Conservation (phyloP, 2,888 invertebrate species). For the Cabera pusaria region DNA sequence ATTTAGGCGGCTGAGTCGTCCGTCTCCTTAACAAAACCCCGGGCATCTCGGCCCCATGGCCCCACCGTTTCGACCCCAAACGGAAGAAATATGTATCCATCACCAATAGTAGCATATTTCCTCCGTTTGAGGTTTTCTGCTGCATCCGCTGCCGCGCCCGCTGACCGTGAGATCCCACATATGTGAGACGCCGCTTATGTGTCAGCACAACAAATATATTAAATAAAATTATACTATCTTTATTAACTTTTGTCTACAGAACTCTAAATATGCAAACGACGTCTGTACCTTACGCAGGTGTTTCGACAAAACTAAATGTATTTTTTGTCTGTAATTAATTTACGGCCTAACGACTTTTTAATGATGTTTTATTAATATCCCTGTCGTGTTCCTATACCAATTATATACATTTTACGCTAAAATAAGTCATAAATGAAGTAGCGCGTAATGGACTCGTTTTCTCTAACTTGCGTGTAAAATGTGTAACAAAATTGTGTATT, state of each 20-base stretch:
- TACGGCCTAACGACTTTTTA: slow-evolving; percentile 52
- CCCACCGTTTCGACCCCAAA: too few relatives aligned
- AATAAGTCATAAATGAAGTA: slow-evolving; percentile 3
- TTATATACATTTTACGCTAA: slow-evolving; percentile 15
- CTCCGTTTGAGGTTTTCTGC: too few relatives aligned
- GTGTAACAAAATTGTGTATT: background rate
- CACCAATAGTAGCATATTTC: too few relatives aligned
- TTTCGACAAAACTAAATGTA: slow-evolving; percentile 40
- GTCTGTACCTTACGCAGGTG: slow-evolving; percentile 43
- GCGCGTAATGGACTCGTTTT: slow-evolving; percentile 8
- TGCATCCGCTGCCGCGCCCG: too few relatives aligned
- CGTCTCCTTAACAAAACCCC: too few relatives aligned
- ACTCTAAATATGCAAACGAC: slow-evolving; percentile 23
- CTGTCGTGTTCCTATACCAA: slow-evolving; percentile 12
- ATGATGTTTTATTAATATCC: slow-evolving; percentile 45
- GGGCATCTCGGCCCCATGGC: too few relatives aligned
- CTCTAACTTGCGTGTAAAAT: background rate
- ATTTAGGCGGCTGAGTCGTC: too few relatives aligned
- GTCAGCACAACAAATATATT: too few relatives aligned
- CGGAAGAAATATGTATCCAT: too few relatives aligned
- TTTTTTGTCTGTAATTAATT: slow-evolving; percentile 54
- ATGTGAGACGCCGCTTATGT: too few relatives aligned
- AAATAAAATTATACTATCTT: too few relatives aligned
- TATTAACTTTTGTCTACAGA: slow-evolving; percentile 5
- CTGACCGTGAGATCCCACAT: too few relatives aligned